Conservation (phyloP, 2,797 vertebrate genomes). For the Cheirogaleus major region DNA sequence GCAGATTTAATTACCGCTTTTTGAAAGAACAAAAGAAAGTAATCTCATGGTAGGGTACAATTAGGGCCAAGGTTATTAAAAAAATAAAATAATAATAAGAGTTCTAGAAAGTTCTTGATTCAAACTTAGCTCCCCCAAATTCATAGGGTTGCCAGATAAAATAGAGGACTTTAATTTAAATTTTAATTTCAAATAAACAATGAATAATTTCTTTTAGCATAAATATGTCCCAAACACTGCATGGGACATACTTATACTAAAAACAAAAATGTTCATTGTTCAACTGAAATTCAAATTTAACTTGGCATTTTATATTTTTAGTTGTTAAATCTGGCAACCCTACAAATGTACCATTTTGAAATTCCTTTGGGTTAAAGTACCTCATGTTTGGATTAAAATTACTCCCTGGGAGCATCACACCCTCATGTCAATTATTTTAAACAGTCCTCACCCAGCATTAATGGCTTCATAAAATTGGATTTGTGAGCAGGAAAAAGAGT, state of each 20-base stretch:
- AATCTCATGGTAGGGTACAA: not conserved
- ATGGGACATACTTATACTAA: not conserved
- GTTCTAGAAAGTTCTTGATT: not conserved
- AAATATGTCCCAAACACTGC: not conserved
- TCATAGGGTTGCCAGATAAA: not conserved
- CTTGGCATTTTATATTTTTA: not conserved
- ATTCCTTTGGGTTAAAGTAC: not conserved
- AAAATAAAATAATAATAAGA: not conserved
- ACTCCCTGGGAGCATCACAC: not conserved
- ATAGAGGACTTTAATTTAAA: not conserved
- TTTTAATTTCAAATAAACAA: constrained; percentile 24
- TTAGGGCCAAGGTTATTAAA: not conserved
- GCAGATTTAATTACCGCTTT: not conserved
- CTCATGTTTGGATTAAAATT: constrained; percentile 22
- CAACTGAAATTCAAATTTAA: constrained; percentile 40
- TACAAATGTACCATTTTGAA: constrained; percentile 1
- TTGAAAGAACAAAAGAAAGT: not conserved
- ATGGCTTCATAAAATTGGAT: not conserved
- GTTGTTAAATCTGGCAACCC: constrained; percentile 12
- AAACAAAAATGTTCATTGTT: not conserved
- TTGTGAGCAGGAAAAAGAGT: not conserved
- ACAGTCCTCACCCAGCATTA: not conserved
- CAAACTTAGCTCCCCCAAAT: not conserved
- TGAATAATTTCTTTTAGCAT: not conserved
- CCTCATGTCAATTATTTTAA: not conserved